Evolutionary conservation across 2,888 invertebrate genomes (phyloP), one percentile per base, ranked within the genome.

Genomic region (Timema cristinae): DNA sequence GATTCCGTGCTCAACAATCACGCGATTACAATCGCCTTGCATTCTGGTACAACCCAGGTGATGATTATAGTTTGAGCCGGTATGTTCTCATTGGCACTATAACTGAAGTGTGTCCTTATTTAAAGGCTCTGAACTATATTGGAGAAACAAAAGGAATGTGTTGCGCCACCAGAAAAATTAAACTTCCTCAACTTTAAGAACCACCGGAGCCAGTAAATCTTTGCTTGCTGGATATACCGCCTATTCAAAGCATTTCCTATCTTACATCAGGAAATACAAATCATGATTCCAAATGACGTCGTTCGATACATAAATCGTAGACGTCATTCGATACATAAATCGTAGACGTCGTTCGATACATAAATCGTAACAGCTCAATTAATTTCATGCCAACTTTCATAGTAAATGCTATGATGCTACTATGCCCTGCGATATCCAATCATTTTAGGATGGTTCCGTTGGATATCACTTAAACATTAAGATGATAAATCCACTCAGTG

Each of bases 341-440:
- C n/a, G n/a, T n/a, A n/a, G n/a, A n/a, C n/a, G n/a, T n/a, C n/a
- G n/a, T n/a, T n/a, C n/a, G n/a, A n/a, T n/a, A n/a, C n/a, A n/a
- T n/a, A n/a, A n/a, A n/a, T n/a, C n/a, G n/a, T n/a, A n/a, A n/a
- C n/a, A n/a, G n/a, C n/a, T n/a, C 2, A 59, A 32, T 7, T 59
- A 6, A 59, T 16, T 59, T 59, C 6, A 7, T 5, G 6, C n/a
- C 9, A 5, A 59, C 5, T 11, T 59, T 7, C 59, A 7, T 16
- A 8, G 9, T 5, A 6, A 5, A 59, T 16, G 59, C 54, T 47
- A 15, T 11, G 69, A 48, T 61, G 59, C 32, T 61, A 61, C n/a
- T 48, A 69, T 69, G 61, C 61, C 16, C 73, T 80, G 66, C 73
- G 75, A 32, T 81, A 80, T 68, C 78, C 78, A 0, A n/a, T 81